Percentiles rank a stretch among this genome's conserved stretches.
phyloP scores from a whole-genome alignment of 2,113 vertebrate genomes.

The Myiozetetes cayanensis region DNA sequence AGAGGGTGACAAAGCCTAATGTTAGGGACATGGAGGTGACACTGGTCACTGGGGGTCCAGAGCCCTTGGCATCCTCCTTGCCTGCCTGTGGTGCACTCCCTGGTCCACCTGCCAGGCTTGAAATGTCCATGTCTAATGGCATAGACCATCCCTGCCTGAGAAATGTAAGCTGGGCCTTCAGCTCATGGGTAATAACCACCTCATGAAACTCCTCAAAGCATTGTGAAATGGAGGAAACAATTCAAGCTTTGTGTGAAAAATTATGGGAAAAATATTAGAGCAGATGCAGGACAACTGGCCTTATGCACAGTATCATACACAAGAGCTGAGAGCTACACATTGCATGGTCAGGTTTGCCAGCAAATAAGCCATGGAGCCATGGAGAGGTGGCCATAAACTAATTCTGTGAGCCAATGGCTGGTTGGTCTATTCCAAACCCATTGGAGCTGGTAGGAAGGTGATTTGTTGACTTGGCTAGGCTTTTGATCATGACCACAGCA shows the following conservation, averaged over 20 bases:
- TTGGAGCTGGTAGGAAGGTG: not conserved
- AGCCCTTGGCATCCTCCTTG: not conserved
- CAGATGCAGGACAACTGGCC: not conserved
- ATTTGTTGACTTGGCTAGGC: not conserved
- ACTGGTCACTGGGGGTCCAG: not conserved
- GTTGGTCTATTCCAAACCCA: not conserved
- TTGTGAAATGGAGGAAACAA: not conserved
- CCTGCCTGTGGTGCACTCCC: accelerated
- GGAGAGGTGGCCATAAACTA: not conserved
- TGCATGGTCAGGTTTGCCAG: not conserved
- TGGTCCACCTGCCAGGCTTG: not conserved
- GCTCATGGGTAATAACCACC: not conserved
- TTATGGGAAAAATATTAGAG: not conserved
- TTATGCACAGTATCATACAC: accelerated
- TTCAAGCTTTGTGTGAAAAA: not conserved
- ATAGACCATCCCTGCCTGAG: not conserved
- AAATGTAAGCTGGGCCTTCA: not conserved
- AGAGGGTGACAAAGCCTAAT: conserved; percentile 55
- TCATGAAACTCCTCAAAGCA: not conserved
- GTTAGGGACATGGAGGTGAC: not conserved
- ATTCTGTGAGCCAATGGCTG: not conserved
- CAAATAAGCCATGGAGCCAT: not conserved
- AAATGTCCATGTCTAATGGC: not conserved
- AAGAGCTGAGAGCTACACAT: not conserved
- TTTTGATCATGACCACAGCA: not conserved